phyloP scores from a whole-genome alignment of 2,888 invertebrate species.

The Himalopsyche anomala region DNA sequence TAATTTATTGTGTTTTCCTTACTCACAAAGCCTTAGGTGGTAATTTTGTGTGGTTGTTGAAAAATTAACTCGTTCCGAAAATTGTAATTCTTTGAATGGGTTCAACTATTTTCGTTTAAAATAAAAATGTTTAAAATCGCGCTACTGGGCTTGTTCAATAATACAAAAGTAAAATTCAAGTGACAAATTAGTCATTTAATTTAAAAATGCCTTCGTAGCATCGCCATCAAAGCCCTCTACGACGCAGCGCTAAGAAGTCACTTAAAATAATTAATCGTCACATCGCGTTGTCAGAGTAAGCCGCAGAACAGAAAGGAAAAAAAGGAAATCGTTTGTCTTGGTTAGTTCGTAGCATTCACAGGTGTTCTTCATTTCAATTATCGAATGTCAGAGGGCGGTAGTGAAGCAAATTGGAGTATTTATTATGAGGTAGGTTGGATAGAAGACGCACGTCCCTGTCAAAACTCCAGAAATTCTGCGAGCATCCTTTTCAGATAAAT shows the following conservation, averaged over 20 bases:
- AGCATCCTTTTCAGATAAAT: slow-evolving; percentile 18
- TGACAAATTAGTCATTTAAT: slow-evolving; percentile 53
- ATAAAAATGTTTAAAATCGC: background rate
- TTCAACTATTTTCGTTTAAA: background rate
- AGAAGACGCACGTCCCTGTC: slow-evolving; percentile 40
- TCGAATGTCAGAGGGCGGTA: slow-evolving; percentile 61
- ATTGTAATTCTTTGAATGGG: no score
- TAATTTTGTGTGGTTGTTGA: no score
- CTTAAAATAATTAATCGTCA: slow-evolving; percentile 64
- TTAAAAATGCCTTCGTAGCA: slow-evolving; percentile 33
- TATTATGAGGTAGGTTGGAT: slow-evolving; percentile 51
- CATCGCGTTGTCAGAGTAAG: slow-evolving; percentile 44
- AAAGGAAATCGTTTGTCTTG: slow-evolving; percentile 59
- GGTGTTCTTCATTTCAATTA: slow-evolving; percentile 66
- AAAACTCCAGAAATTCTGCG: background rate
- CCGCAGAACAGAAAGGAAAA: slow-evolving; percentile 52
- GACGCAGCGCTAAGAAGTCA: slow-evolving; percentile 56
- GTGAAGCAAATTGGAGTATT: slow-evolving; percentile 61
- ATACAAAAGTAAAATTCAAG: slow-evolving; percentile 41
- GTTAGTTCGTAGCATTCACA: slow-evolving; percentile 63
- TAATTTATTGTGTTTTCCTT: no score
- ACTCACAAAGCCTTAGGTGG: no score
- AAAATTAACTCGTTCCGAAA: no score
- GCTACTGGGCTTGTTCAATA: background rate
- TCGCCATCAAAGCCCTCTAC: slow-evolving; percentile 19